Conservation (phyloP, 2,113 vertebrate genomes). For the Marmota flaviventris region DNA sequence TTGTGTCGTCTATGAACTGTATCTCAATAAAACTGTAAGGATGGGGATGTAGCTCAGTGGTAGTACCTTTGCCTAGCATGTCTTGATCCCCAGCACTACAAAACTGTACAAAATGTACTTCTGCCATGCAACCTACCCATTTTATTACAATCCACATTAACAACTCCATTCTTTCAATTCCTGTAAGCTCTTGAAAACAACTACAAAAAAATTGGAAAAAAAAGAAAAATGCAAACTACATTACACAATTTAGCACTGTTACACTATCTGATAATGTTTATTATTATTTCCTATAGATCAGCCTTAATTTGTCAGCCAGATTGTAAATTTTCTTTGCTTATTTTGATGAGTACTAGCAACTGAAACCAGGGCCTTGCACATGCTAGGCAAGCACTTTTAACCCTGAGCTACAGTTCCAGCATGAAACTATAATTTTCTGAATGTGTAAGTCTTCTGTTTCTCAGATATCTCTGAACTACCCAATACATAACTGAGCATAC, state of each 20-base stretch:
- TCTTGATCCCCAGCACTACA: no score
- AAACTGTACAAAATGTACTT: neutral
- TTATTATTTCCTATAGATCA: neutral
- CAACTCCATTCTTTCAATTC: neutral
- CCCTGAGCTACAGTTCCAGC: no score
- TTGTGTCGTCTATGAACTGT: neutral
- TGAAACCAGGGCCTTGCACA: neutral
- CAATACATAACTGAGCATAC: conserved; percentile 25
- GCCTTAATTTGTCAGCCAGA: neutral
- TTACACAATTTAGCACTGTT: neutral
- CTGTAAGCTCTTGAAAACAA: neutral
- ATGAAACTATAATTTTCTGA: conserved; percentile 21
- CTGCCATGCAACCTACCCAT: neutral
- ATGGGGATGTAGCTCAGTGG: no score
- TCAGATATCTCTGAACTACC: conserved; percentile 25
- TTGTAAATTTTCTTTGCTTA: neutral
- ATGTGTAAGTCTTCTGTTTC: conserved; percentile 36
- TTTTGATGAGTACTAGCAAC: neutral
- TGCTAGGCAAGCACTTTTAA: no score
- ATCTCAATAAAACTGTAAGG: neutral
- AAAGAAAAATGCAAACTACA: neutral
- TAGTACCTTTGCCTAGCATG: no score
- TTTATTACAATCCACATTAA: neutral
- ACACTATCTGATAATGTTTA: neutral
- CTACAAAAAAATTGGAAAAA: neutral